These are phyloP conservation scores for Zosterops japonicus DNA, from an alignment of 2,113 vertebrate species.

Conservation along the genomic window DNA sequence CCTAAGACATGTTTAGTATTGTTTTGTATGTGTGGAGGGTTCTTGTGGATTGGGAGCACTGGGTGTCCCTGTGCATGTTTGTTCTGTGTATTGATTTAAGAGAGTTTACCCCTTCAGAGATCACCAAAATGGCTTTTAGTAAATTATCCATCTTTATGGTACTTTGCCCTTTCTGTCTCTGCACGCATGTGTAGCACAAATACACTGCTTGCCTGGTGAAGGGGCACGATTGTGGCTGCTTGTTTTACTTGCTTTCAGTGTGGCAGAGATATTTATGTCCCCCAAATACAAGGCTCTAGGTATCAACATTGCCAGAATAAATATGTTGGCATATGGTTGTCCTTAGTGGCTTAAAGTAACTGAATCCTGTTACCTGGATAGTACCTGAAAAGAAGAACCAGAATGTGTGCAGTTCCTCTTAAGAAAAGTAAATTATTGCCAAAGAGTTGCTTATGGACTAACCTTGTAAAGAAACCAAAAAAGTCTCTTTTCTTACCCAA, in stretches of 20 bases:
- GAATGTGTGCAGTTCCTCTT: background rate
- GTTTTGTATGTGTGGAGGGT: background rate
- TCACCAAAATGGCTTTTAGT: background rate
- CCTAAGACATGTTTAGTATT: background rate
- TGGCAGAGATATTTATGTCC: background rate
- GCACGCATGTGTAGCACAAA: accelerated
- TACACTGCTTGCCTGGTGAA: background rate
- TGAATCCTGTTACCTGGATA: background rate
- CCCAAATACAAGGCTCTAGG: background rate
- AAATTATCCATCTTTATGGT: background rate
- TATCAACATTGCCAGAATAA: background rate
- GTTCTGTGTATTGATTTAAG: background rate
- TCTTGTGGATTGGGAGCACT: background rate
- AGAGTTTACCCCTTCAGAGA: background rate
- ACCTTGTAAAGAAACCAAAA: background rate
- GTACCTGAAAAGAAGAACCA: background rate
- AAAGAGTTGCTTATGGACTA: background rate
- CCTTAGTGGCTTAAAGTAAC: background rate
- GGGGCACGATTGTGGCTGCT: background rate
- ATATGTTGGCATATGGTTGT: accelerated
- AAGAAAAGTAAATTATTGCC: background rate
- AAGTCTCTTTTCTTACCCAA: background rate
- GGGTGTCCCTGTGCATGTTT: background rate
- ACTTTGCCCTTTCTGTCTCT: background rate
- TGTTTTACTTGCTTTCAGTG: background rate